phyloP scores from a whole-genome alignment of 1,140 invertebrate genomes.

The Cydia fagiglandana region DNA sequence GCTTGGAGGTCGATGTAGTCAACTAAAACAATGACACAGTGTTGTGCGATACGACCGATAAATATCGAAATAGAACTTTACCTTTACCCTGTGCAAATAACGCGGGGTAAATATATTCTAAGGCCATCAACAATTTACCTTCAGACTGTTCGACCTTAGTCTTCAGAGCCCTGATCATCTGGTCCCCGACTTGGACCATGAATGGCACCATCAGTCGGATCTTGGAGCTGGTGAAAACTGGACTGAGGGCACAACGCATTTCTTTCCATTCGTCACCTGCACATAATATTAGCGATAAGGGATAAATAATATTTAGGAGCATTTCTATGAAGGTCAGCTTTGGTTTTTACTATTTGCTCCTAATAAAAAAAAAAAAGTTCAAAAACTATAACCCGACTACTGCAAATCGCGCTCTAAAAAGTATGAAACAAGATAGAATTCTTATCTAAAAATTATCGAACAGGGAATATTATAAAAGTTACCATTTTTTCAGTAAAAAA shows the following conservation, averaged over 20 bases:
- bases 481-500: too few relatives aligned
- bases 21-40: not conserved
- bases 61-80: too few relatives aligned
- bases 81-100: too few relatives aligned
- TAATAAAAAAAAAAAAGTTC: too few relatives aligned
- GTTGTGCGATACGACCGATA: too few relatives aligned
- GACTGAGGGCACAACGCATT: slow-evolving; percentile 75
- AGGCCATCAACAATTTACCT: not conserved
- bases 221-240: slow-evolving; percentile 77
- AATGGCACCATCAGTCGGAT: slow-evolving; percentile 54
- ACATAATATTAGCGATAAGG: not conserved
- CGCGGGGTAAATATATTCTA: not conserved
- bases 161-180: slow-evolving; percentile 26
- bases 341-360: not conserved
- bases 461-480: too few relatives aligned
- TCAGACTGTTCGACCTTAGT: slow-evolving; percentile 2
- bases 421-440: too few relatives aligned
- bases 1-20: slow-evolving; percentile 53
- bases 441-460: too few relatives aligned
- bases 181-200: slow-evolving; percentile 33
- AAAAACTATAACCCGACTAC: too few relatives aligned
- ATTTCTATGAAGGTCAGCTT: not conserved
- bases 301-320: not conserved
- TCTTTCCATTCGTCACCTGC: slow-evolving; percentile 51
- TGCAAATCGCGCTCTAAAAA: too few relatives aligned